Base-by-base conservation (phyloP, 2,888 invertebrate species). In the Miltochrista miniata region DNA sequence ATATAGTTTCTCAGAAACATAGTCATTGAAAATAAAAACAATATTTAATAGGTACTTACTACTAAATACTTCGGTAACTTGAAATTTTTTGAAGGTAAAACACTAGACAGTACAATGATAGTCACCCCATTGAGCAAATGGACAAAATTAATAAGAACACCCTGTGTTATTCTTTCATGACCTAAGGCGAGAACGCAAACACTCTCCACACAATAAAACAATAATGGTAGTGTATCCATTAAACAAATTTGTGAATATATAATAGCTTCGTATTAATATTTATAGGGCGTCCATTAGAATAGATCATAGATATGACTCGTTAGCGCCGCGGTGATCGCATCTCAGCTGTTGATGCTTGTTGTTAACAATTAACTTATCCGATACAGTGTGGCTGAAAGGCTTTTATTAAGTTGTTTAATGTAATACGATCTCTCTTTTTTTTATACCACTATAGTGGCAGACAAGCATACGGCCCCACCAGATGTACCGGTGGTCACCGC, bases 191-290 rank as follows among this genome's bases (percentile, higher is more conserved):
- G 74, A 83, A 76, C 76, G 71, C 76, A 67, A 63, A 56, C 67
- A 66, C 62, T 70, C 71, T 65, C 64, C 78, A 61, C 70, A 80
- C 80, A 85, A 84, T 79, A 87, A 85, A 84, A 79, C 81, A 83
- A 83, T 83, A 81, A 81, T 82, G 76, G 76, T 59, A 67, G 71
- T 72, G 78, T 79, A 81, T 78, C 78, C 82, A 85, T 85, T 85
- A 85, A 85, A 85, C 85, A 86, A 85, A 87, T 87, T 86, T 78
- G 85, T 85, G 87, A 85, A 85, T 87, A 84, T 77, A 76, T 84
- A 82, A 85, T 81, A 81, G 76, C 34, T 51, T 48, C 66, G 76
- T 88, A 88, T 89, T 87, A 88, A 90, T 90, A 90, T 90, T 86
- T 83, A 90, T 90, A 83, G 76, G 68, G 66, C 53, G 64, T 51